Evolutionary conservation across 2,797 vertebrate species (phyloP).

Genomic region (Gorsachius magnificus): DNA sequence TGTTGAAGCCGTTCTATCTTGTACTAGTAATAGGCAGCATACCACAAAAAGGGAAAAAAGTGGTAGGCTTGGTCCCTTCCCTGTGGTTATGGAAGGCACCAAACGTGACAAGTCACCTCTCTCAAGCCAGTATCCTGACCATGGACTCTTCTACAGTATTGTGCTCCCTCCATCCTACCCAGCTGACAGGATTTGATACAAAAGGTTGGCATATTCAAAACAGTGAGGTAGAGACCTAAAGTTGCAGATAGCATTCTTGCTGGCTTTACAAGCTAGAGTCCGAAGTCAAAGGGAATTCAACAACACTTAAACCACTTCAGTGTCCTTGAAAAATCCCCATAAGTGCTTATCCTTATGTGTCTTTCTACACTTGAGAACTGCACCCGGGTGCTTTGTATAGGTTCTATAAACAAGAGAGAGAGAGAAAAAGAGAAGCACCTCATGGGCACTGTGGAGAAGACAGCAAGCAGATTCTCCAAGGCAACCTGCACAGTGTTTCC

Average conservation of each 20-base stretch:
- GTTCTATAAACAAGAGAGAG: not conserved
- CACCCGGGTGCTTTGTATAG: not conserved
- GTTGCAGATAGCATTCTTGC: not conserved
- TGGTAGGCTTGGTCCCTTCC: not conserved
- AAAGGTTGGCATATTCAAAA: not conserved
- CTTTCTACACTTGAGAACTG: not conserved
- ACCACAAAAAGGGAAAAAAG: not conserved
- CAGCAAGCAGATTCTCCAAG: slow-evolving; percentile 18
- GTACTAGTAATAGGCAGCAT: not conserved
- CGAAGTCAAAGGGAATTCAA: not conserved
- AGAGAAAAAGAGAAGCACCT: not conserved
- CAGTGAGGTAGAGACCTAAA: not conserved
- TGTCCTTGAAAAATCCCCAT: not conserved
- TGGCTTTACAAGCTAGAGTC: not conserved
- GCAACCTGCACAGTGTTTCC: not conserved
- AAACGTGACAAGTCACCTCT: rapidly evolving
- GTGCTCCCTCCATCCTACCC: not conserved
- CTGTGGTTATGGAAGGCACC: not conserved
- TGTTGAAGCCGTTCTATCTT: not conserved
- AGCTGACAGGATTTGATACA: not conserved
- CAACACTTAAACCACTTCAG: slow-evolving; percentile 20
- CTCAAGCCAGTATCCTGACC: not conserved
- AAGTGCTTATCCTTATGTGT: not conserved
- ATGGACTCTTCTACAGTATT: not conserved
- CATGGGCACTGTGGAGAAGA: not conserved